Percentiles rank a stretch among this genome's conserved stretches.
Evolutionary conservation across 1,140 invertebrate species (phyloP).

Genomic region (Bradysia coprophila): DNA sequence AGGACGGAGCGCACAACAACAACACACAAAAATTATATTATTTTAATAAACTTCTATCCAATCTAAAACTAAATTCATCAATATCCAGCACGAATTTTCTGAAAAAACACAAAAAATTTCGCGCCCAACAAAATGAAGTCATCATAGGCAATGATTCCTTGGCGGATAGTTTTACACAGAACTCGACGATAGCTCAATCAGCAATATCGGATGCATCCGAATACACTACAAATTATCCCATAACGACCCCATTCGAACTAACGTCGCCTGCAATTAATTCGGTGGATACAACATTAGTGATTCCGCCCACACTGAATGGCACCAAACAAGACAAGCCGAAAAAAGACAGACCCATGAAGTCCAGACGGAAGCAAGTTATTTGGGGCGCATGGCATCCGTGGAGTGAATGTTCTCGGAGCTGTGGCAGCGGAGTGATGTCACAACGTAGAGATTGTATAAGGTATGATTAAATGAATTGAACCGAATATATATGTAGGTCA

Average conservation of each 20-base stretch:
- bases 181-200: too few relatives aligned
- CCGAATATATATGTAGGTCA: slow-evolving; percentile 17
- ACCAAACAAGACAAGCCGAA: too few relatives aligned
- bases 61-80: neutral
- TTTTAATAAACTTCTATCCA: neutral
- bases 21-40: neutral
- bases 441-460: slow-evolving; percentile 43
- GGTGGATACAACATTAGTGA: neutral
- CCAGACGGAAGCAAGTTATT: slow-evolving; percentile 14
- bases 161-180: too few relatives aligned
- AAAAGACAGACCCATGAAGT: too few relatives aligned
- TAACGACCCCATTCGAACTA: neutral
- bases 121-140: neutral
- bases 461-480: too few relatives aligned
- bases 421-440: slow-evolving; percentile 65
- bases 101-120: neutral
- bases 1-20: neutral
- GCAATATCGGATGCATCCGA: too few relatives aligned
- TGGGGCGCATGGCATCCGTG: slow-evolving; percentile 62
- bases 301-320: too few relatives aligned
- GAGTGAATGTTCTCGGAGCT: slow-evolving; percentile 59
- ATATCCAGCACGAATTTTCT: neutral
- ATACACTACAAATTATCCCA: neutral
- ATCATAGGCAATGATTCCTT: neutral
- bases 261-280: neutral